Evolutionary conservation across 2,888 invertebrate genomes (phyloP).

Genomic region (Thymelicus sylvestris): DNA sequence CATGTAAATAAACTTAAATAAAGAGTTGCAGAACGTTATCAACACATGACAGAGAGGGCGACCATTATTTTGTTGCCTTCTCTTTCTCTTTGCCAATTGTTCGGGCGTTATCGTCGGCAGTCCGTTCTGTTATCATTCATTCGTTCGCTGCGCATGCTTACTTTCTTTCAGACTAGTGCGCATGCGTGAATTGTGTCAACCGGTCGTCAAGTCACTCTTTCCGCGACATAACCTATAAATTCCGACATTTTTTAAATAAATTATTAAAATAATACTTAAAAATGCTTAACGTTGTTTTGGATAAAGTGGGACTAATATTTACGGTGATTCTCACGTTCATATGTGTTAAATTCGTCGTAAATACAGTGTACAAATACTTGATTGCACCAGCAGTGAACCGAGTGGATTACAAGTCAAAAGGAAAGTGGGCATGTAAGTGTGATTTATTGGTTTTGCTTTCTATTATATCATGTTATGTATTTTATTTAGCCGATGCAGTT

Average conservation of each 20-base stretch:
- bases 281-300: slow-evolving; percentile 65
- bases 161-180: slow-evolving; percentile 77
- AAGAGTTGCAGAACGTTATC: not conserved
- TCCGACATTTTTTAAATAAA: slow-evolving; percentile 34
- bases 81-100: slow-evolving; percentile 19
- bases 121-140: slow-evolving; percentile 27
- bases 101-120: slow-evolving; percentile 20
- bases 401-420: slow-evolving; percentile 88
- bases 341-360: slow-evolving; percentile 55
- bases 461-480: not conserved
- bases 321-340: slow-evolving; percentile 61
- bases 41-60: not conserved
- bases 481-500: too few species aligned
- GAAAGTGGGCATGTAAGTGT: slow-evolving; percentile 93
- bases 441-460: slow-evolving; percentile 30
- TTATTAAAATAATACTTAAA: slow-evolving; percentile 37
- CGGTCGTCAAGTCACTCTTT: slow-evolving; percentile 57
- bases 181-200: slow-evolving; percentile 75
- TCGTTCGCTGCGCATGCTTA: slow-evolving; percentile 62
- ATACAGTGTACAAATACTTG: slow-evolving; percentile 67
- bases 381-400: slow-evolving; percentile 83
- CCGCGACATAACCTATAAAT: slow-evolving; percentile 59
- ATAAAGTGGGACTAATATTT: slow-evolving; percentile 77
- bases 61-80: slow-evolving; percentile 10
- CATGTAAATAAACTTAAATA: too few species aligned